Evolutionary conservation across 2,888 invertebrate genomes (phyloP).

Genomic region (Chelonus formosanus): DNA sequence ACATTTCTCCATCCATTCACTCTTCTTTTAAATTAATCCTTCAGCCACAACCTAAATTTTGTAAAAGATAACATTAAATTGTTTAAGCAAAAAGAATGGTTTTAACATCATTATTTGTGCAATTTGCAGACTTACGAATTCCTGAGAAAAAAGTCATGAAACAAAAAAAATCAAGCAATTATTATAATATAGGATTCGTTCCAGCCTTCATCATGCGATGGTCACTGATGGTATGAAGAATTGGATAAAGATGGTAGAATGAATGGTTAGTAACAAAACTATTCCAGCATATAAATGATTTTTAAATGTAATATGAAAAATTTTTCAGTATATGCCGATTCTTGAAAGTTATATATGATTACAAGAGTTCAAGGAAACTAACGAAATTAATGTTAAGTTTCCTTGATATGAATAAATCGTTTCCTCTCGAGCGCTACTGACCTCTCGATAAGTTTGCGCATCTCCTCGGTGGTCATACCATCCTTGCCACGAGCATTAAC

Average conservation of each 20-base stretch:
- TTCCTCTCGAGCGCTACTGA: conserved; percentile 70
- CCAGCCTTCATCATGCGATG: too few relatives aligned
- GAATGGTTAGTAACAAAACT: too few relatives aligned
- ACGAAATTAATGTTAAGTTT: conserved; percentile 6
- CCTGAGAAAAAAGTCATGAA: conserved; percentile 69
- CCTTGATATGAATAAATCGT: conserved; percentile 4
- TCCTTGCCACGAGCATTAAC: conserved; percentile 80
- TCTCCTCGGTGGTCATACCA: conserved; percentile 94
- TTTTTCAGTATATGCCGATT: too few relatives aligned
- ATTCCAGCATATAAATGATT: too few relatives aligned
- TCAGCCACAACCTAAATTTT: conserved; percentile 12
- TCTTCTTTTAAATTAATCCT: conserved; percentile 34
- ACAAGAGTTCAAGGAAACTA: background rate
- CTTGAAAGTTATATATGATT: background rate
- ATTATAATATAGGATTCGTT: conserved; percentile 28
- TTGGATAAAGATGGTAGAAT: too few relatives aligned
- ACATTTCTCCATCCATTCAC: conserved; percentile 43
- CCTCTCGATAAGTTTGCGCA: conserved; percentile 98
- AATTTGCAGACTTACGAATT: conserved; percentile 75
- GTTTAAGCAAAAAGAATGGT: too few relatives aligned
- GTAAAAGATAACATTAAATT: conserved; percentile 23
- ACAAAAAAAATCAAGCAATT: conserved; percentile 51
- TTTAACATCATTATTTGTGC: conserved; percentile 9
- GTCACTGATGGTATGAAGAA: too few relatives aligned
- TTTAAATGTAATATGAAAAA: too few relatives aligned